Percentiles rank a stretch among this genome's conserved stretches.
Evolutionary conservation across 92 coral and sea anemone species (phyloP).

Genomic region (Bergia sp.): DNA sequence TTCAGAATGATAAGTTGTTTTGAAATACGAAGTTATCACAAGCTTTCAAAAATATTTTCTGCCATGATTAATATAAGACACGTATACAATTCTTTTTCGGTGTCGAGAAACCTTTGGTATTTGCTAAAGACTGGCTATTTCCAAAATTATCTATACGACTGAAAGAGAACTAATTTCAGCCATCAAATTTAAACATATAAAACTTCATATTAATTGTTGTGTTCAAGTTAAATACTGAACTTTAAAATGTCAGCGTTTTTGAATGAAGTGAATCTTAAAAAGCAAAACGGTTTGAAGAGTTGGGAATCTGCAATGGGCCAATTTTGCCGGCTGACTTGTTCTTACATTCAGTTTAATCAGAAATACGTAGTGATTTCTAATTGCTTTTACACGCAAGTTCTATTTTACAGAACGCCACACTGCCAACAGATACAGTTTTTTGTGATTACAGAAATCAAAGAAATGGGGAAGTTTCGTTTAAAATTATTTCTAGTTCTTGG

Average conservation of each 20-base stretch:
- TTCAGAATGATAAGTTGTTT: background rate
- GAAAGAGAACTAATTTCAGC: background rate
- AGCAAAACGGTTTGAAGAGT: background rate
- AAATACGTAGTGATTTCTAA: too few relatives aligned
- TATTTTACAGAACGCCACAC: background rate
- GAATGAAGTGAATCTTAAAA: background rate
- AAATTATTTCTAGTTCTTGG: too few relatives aligned
- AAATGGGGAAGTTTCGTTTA: background rate
- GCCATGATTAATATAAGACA: background rate
- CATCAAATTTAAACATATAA: background rate
- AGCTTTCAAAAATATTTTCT: background rate
- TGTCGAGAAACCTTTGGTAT: background rate
- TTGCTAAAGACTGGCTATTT: background rate
- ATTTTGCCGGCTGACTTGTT: too few relatives aligned
- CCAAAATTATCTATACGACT: too few relatives aligned
- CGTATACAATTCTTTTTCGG: background rate
- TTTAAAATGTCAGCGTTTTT: background rate
- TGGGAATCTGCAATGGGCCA: too few relatives aligned
- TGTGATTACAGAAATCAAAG: too few relatives aligned
- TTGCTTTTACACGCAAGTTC: background rate
- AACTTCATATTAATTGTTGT: background rate
- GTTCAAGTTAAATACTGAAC: too few relatives aligned
- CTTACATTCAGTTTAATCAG: too few relatives aligned
- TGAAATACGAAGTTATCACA: background rate
- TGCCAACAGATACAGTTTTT: background rate